phyloP scores from a whole-genome alignment of 2,113 vertebrate species.

The Thamnophis sirtalis region DNA sequence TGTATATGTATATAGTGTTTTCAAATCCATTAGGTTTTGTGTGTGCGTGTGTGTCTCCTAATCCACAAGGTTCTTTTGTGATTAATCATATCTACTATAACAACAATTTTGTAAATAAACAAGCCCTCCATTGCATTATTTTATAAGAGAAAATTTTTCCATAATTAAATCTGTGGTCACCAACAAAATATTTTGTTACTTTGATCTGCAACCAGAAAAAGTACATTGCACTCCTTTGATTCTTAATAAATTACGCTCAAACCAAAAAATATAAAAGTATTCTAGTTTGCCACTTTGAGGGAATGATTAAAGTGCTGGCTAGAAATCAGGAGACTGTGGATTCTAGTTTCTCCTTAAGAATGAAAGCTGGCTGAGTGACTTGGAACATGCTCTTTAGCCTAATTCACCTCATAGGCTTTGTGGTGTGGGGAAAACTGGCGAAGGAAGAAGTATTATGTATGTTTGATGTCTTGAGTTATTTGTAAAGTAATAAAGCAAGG shows the following conservation, averaged over 20 bases:
- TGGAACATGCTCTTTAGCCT: background rate
- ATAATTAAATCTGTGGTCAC: background rate
- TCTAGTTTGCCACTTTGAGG: background rate
- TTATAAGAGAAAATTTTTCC: background rate
- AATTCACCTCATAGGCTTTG: background rate
- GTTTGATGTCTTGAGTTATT: background rate
- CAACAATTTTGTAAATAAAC: background rate
- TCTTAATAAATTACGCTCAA: background rate
- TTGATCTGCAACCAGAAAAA: background rate
- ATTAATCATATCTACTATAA: background rate
- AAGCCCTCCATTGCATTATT: background rate
- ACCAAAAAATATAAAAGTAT: background rate
- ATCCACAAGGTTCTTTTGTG: too few relatives aligned
- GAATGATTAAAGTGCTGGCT: background rate
- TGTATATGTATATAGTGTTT: too few relatives aligned
- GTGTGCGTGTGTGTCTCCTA: too few relatives aligned
- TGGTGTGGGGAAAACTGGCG: background rate
- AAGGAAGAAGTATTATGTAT: background rate
- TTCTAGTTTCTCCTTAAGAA: background rate
- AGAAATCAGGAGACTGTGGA: background rate
- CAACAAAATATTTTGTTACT: background rate
- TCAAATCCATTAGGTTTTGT: too few relatives aligned
- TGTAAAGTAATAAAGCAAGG: background rate
- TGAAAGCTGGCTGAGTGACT: background rate
- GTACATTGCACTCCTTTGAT: background rate